Evolutionary conservation across 2,888 invertebrate species (phyloP), one percentile per base, ranked within the genome.

Genomic region (Drosophila fungiperda): DNA sequence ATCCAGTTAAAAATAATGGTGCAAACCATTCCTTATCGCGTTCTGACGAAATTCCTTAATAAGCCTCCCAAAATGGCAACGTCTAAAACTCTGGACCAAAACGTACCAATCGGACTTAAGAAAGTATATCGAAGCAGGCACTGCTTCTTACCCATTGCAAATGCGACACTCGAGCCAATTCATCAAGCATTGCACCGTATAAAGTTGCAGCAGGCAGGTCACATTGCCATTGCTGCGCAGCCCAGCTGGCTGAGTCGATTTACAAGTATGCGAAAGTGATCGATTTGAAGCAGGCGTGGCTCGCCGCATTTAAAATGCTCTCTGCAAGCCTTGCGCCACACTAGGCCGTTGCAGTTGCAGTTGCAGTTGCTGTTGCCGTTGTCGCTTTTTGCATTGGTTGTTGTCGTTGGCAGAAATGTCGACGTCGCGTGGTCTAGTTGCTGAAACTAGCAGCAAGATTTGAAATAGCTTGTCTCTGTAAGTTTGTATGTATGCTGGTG

Each of bases 251-350:
- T 60, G 45, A 66, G 52, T 83, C 76, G 80, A 82, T 78, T 78
- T 77, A 75, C 73, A 80, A 76, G 71, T 59, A 87, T 89, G 86
- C 89, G 90, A 88, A 88, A 88, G 87, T 88, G 90, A 88, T 88
- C 87, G 90, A 90, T 90, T 90, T 90, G 68, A 87, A 59, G 74
- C 87, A 83, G 87, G 87, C 90, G 87, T 90, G 87, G 90, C 71
- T 50, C 65, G 68, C 76, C 71, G 79, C 70, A 78, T 84, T 82
- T 78, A 59, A 64, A 80, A 83, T 79, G 76, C 65, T 78, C 65
- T 68, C 58, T 66, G 57, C 58, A 63, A 67, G 76, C 74, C 83
- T 85, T 89, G 83, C 87, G 84, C 84, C 87, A 89, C 71, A 73
- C 61, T 65, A 52, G 38, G 42, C 38, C 29, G 53, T 36, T 32